Evolutionary conservation across 2,888 invertebrate genomes (phyloP), one percentile per base, ranked within the genome.

Genomic region (Bombylius discolor): DNA sequence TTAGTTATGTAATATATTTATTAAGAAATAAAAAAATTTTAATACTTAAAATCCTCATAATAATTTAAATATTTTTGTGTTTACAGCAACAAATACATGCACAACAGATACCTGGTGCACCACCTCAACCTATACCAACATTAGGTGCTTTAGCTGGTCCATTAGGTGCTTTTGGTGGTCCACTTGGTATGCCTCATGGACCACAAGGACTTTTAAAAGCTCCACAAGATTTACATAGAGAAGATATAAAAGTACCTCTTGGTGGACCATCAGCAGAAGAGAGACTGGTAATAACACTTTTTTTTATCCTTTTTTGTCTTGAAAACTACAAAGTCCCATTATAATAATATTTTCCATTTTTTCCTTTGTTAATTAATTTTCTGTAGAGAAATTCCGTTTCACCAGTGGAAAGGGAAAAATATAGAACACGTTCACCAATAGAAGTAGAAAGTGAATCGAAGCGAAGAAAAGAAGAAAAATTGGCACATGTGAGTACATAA

Each of bases 11-110:
- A 36, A 42, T 39, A 14, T 39, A 11, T 36, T 23, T 4, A 42
- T 14, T 51, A 13, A 4, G 44, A 51, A 51, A 14, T n/a, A 2
- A 5, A 14, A 31, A 23, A 11, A 32, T 39, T 45, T 44, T 23
- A 2, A 23, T 23, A 23, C 23, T 23, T 23, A 23, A 3, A 23
- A 23, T 23, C 23, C 23, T 23, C 3, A 23, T 23, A 23, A 2
- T 11, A 33, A 11, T 49, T 31, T 49, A 33, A 49, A 9, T 39
- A 39, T 72, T 53, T 9, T 39, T 39, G 8, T 9, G 7, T 39
- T 39, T 9, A 39, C 78, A 90, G 89, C 90, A 90, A 83, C 91
- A 91, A 79, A 89, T 91, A 77, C 91, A 91, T 75, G 89, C 89
- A 63, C 87, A 89, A 68, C 89, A 88, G 70, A 81, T 89, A 64